These are phyloP conservation scores for Pygmarrhopalites habei DNA, from an alignment of 1,140 invertebrate species.

Conservation along the genomic window DNA sequence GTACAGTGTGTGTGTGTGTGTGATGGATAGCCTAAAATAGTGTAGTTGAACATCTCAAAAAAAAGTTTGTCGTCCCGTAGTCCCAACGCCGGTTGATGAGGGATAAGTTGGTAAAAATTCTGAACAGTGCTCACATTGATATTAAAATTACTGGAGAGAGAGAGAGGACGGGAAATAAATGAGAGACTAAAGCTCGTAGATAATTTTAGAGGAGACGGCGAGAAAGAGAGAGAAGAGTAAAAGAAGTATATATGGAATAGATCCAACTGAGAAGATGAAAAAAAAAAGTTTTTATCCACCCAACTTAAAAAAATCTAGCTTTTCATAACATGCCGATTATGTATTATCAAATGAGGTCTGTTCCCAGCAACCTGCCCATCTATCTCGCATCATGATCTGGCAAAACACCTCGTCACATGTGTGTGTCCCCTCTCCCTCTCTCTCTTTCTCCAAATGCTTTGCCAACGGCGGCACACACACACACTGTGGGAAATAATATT, in stretches of 20 bases:
- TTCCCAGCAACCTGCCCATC: not conserved
- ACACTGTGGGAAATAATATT: not conserved
- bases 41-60: too few relatives aligned
- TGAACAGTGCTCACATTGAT: too few relatives aligned
- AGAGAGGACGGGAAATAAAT: not conserved
- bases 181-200: not conserved
- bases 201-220: not conserved
- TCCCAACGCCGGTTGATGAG: too few relatives aligned
- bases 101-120: too few relatives aligned
- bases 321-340: slow-evolving; percentile 13
- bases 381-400: not conserved
- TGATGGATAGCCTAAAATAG: too few relatives aligned
- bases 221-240: not conserved
- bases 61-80: too few relatives aligned
- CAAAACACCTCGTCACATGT: not conserved
- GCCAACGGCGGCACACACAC: not conserved
- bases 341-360: not conserved
- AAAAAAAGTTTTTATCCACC: slow-evolving; percentile 9
- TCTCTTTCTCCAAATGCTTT: not conserved
- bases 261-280: too few relatives aligned
- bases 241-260: not conserved
- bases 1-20: too few relatives aligned
- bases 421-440: not conserved
- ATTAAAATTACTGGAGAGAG: too few relatives aligned
- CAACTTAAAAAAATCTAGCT: not conserved